A percentile compares a stretch with the other conserved stretches of the same genome.
Conservation (phyloP, 2,797 vertebrate species). For the Leptatherina wallacei region DNA sequence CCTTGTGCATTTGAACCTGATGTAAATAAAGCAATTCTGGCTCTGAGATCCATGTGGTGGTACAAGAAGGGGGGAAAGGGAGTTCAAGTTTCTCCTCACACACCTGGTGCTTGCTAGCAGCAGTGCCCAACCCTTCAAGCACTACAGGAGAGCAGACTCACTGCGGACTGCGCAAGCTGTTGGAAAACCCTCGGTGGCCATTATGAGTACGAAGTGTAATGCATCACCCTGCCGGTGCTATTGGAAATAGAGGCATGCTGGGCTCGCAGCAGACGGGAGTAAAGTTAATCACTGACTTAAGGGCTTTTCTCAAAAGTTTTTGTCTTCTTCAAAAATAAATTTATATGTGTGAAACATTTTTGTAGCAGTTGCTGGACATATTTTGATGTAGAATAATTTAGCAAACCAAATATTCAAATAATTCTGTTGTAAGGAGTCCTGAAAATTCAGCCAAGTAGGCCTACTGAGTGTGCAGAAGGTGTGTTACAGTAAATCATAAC, state of each 20-base stretch:
- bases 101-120: slow-evolving; percentile 78
- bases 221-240: slow-evolving; percentile 65
- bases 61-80: slow-evolving; percentile 22
- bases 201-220: slow-evolving; percentile 66
- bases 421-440: background rate
- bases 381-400: slow-evolving; percentile 6
- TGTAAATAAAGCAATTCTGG: slow-evolving; percentile 49
- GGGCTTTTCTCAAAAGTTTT: slow-evolving; percentile 59
- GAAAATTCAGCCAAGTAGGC: no score
- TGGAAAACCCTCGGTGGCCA: slow-evolving; percentile 71
- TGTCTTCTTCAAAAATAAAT: slow-evolving; percentile 33
- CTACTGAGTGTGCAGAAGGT: no score
- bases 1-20: slow-evolving; percentile 26
- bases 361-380: background rate
- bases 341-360: background rate
- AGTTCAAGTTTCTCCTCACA: slow-evolving; percentile 57
- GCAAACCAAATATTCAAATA: background rate
- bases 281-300: slow-evolving; percentile 69
- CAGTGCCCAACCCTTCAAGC: slow-evolving; percentile 74
- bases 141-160: slow-evolving; percentile 84
- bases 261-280: slow-evolving; percentile 55
- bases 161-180: slow-evolving; percentile 83
- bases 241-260: slow-evolving; percentile 62
- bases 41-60: slow-evolving; percentile 28
- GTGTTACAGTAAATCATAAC: background rate